These are phyloP conservation scores for Etheostoma perlongum DNA, from an alignment of 2,797 vertebrate genomes.

Conservation along the genomic window DNA sequence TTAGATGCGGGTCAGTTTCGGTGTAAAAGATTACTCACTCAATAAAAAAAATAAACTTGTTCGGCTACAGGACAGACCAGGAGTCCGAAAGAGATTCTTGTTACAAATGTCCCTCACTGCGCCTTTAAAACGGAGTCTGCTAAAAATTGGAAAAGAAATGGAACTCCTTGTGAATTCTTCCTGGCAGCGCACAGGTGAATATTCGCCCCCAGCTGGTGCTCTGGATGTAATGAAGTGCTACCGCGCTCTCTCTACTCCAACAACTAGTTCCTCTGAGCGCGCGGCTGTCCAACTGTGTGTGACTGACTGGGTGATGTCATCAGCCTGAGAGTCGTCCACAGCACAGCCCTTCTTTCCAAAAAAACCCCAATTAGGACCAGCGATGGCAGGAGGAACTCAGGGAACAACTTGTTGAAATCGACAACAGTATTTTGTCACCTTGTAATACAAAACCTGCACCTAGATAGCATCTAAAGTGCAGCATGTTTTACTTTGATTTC, in stretches of 20 bases:
- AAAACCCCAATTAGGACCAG: slow-evolving; percentile 38
- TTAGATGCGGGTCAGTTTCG: slow-evolving; percentile 26
- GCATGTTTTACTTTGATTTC: slow-evolving; percentile 15
- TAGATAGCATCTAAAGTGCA: background rate
- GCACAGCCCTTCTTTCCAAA: slow-evolving; percentile 8
- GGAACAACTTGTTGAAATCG: slow-evolving; percentile 69
- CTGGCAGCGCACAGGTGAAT: slow-evolving; percentile 67
- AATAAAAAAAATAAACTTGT: slow-evolving; percentile 60
- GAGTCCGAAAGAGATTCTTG: slow-evolving; percentile 37
- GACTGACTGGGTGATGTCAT: slow-evolving; percentile 77
- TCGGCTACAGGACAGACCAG: slow-evolving; percentile 32
- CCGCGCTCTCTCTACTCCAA: slow-evolving; percentile 35
- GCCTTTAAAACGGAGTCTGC: slow-evolving; percentile 28
- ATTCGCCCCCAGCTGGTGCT: slow-evolving; percentile 40
- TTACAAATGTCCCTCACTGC: slow-evolving; percentile 33
- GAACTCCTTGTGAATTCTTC: slow-evolving; percentile 50
- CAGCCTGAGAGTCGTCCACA: slow-evolving; percentile 68
- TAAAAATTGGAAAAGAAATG: background rate
- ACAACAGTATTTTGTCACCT: background rate
- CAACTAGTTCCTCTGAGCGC: slow-evolving; percentile 62
- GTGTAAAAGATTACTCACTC: slow-evolving; percentile 23
- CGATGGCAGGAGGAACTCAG: background rate
- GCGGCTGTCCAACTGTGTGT: slow-evolving; percentile 40
- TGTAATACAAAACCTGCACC: background rate
- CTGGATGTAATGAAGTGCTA: slow-evolving; percentile 34